These are phyloP conservation scores for Tragelaphus imberbis DNA, from an alignment of 2,113 vertebrate genomes.

Conservation along the genomic window DNA sequence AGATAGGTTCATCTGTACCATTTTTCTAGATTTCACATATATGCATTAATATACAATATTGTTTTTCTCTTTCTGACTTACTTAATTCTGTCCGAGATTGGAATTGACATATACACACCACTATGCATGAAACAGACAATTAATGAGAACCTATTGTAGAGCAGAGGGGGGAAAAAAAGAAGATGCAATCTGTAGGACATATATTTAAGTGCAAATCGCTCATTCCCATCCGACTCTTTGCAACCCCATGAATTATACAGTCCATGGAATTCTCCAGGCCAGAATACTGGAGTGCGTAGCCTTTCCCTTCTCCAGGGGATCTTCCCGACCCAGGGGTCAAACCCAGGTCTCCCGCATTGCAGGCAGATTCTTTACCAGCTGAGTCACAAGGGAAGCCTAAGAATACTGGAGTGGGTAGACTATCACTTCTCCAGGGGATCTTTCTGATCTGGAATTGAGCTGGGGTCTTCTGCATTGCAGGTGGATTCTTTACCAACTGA, in stretches of 20 bases:
- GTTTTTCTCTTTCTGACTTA: background rate
- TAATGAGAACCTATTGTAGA: background rate
- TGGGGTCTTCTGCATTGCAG: background rate
- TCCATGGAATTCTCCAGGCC: background rate
- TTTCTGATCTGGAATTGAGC: background rate
- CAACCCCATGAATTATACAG: background rate
- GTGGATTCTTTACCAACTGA: background rate
- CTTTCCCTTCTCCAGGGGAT: background rate
- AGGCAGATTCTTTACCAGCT: background rate
- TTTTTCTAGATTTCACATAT: background rate
- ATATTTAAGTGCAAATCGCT: background rate
- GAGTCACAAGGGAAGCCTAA: background rate
- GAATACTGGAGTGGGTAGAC: background rate
- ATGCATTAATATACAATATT: background rate
- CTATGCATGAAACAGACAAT: background rate
- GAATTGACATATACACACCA: background rate
- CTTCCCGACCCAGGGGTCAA: background rate
- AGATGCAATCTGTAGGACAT: background rate
- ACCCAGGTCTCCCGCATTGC: background rate
- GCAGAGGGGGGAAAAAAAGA: background rate
- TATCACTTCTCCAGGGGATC: background rate
- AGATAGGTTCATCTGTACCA: background rate
- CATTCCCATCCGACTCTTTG: background rate
- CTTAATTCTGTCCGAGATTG: background rate
- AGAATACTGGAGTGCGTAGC: background rate